Base-by-base conservation (phyloP, 1,140 invertebrate genomes). In the Akabosia matsudoensis region DNA sequence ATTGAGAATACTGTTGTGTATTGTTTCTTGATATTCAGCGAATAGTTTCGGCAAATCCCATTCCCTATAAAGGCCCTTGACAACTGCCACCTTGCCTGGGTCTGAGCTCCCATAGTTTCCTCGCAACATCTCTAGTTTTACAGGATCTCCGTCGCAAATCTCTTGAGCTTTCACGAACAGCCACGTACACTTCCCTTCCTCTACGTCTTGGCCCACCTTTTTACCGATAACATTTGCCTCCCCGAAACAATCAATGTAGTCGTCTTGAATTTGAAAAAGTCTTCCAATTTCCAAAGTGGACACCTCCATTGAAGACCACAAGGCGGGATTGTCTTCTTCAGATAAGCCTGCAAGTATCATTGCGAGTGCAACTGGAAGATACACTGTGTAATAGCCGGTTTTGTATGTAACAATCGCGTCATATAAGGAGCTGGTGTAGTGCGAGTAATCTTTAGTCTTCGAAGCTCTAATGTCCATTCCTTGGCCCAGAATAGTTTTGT, bases 171-270 rank as follows among this genome's bases (percentile, higher is more conserved):
- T 83, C 24, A 86, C 84, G 4, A 88, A 82, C 28, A 89, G 79
- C 97, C 97, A 98, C 0, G 94, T 91, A 85, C 97, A 98, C 87
- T 98, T 99, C 33, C 95, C 95, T 80, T 97, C 93, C 84, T 92
- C 87, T 78, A 98, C 97, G 83, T 99, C 97, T 1, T 90, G 95
- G 22, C 94, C 93, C 28, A 91, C 85, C 87, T 98, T 99, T 87
- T 98, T 99, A 10, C 90, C 90, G 24, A 87, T 89, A 3, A 88
- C 83, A 34, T 83, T 82, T 18, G 87, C 84, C 79, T 89, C 85
- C 1, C 89, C 89, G 84, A 85, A 90, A 74, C 87, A 89, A 81
- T 90, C 90, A 26, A 90, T 79, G 76, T 85, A 90, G 80, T 90
- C 89, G 83, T 90, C 92, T 87, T 93, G 94, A 37, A 97, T 92